These are phyloP conservation scores for Pangasius krempfi DNA, from an alignment of 2,797 vertebrate species.

Conservation along the genomic window DNA sequence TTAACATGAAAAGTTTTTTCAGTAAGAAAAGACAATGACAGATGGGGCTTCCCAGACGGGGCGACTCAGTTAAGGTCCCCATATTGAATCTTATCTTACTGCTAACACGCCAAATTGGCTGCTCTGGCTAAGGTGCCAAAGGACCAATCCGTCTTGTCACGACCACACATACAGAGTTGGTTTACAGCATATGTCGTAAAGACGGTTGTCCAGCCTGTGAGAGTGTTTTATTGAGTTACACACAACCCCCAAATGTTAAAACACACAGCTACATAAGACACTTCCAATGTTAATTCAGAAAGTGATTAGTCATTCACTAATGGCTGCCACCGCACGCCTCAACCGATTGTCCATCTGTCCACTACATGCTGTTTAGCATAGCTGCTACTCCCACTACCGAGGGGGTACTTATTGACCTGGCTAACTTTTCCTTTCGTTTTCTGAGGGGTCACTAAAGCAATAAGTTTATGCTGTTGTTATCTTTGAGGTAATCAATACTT, in stretches of 20 bases:
- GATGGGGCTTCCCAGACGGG: slow-evolving; percentile 33
- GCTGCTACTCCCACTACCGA: neutral
- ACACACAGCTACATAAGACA: slow-evolving; percentile 58
- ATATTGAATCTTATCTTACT: slow-evolving; percentile 36
- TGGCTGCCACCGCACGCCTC: slow-evolving; percentile 56
- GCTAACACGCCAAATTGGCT: slow-evolving; percentile 24
- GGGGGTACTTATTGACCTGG: neutral
- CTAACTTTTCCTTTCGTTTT: neutral
- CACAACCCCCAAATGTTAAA: slow-evolving; percentile 65
- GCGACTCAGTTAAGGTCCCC: slow-evolving; percentile 22
- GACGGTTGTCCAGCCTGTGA: slow-evolving; percentile 62
- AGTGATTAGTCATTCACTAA: slow-evolving; percentile 66
- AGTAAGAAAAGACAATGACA: slow-evolving; percentile 37
- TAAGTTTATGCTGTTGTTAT: neutral
- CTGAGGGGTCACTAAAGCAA: neutral
- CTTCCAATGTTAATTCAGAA: slow-evolving; percentile 58
- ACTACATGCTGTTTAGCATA: slow-evolving; percentile 2
- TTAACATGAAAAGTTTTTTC: slow-evolving; percentile 1
- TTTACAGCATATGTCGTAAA: slow-evolving; percentile 42
- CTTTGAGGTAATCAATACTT: neutral
- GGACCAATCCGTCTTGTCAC: slow-evolving; percentile 73
- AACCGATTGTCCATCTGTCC: slow-evolving; percentile 69
- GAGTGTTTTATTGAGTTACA: slow-evolving; percentile 70
- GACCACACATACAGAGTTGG: slow-evolving; percentile 18
- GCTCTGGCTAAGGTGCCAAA: slow-evolving; percentile 25